Evolutionary conservation across 2,797 vertebrate genomes (phyloP), one percentile per base, ranked within the genome.

Genomic region (Perodicticus potto): DNA sequence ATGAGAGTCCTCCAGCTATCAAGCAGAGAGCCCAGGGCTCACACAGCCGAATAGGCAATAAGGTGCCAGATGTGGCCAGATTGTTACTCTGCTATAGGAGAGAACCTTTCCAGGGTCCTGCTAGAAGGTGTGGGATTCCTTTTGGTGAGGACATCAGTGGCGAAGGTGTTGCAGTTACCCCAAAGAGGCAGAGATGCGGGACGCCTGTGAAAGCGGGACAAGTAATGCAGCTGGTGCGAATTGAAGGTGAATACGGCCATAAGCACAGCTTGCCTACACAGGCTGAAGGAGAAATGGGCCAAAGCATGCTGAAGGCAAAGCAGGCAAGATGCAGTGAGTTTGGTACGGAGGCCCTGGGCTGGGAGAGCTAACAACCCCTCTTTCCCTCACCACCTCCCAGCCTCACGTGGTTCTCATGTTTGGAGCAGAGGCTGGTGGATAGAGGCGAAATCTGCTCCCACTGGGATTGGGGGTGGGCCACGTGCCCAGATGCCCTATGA

Each of bases 401-500:
- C 45, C 45, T 72, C 87, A 7, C 3, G 3, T 5, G 40, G n/a
- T 37, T 93, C 93, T 74, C 72, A 19, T 11, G 53, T 2, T 3
- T 20, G 29, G 40, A 59, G 43, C 73, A 43, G 85, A 91, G 78
- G 27, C 78, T 72, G 22, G 61, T 1, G 27, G 61, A 32, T 78
- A 49, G 27, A 1, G 90, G 72, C 29, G 34, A 65, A 80, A 70
- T 87, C 73, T 70, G 49, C 34, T 96, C 85, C 92, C 74, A 32
- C 85, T 70, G 83, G 59, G 73, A 80, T 4, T 10, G 70, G 94
- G 61, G 49, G 94, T 69, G 61, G 85, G 93, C 93, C 23, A 16
- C 0, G 1, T 5, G 92, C 96, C 94, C 9, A 0, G 84, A 59
- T 88, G 63, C 89, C 92, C 97, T 94, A 32, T 93, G 97, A 96